Evolutionary conservation across 2,888 invertebrate species (phyloP), one percentile per base, ranked within the genome.

Genomic region (Cryptocheilus praepositus): DNA sequence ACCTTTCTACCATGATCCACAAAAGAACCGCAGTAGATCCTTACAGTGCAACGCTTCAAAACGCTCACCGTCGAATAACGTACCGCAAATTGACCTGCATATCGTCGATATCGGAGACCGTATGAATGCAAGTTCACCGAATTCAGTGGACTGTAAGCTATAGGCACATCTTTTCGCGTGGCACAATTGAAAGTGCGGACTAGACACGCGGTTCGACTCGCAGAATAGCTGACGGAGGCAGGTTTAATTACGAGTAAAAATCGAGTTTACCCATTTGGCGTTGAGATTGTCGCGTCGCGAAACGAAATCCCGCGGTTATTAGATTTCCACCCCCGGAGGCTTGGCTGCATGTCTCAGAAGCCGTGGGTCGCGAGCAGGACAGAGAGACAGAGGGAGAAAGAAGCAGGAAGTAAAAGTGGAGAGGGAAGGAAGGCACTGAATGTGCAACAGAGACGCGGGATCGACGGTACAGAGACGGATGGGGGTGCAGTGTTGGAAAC

Each of bases 211-310:
- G 36, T 8, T 36, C 36, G 36, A 11, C 4, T 7, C 36, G 36
- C 36, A 36, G 36, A 49, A 49, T 11, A 13, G 49, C 36, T 49
- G 16, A 1, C 16, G 49, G 16, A 49, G 16, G 16, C 49, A 16
- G 67, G 76, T 76, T 78, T 78, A 78, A 78, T 78, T 78, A 76
- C 67, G 70, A 70, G 70, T 76, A 76, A 78, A 78, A 74, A 78
- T 78, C 70, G 74, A 78, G 74, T 78, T 78, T 76, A 64, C 72
- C 61, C 70, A 76, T 77, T 78, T 70, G 74, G 69, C 70, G 72
- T 67, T 67, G 74, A 74, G 76, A 78, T 76, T 76, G 78, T 79
- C 71, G 76, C 61, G 57, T 68, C 66, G 65, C 73, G 68, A 78
- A 79, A 79, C 71, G 71, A 77, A 67, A 70, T 77, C 76, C 71